These are phyloP conservation scores for Neocrepidodera transversa DNA, from an alignment of 2,888 invertebrate species.

Conservation along the genomic window DNA sequence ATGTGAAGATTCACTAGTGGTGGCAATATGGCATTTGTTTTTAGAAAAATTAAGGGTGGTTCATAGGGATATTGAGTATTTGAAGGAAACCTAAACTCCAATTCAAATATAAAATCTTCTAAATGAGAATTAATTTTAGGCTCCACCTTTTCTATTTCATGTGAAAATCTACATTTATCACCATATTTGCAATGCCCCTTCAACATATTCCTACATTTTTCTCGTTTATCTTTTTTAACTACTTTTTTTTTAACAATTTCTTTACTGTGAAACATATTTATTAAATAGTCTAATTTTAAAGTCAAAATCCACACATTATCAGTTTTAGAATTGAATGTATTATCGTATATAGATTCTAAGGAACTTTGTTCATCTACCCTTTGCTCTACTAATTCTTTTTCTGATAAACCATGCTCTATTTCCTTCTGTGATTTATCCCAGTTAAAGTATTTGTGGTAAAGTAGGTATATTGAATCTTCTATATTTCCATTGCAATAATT, in stretches of 20 bases:
- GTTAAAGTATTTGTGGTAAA: constrained; percentile 76
- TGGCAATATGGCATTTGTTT: constrained; percentile 70
- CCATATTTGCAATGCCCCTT: constrained; percentile 75
- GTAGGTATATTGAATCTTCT: constrained; percentile 74
- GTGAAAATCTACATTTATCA: constrained; percentile 76
- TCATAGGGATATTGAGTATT: constrained; percentile 77
- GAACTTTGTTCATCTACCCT: constrained; percentile 76
- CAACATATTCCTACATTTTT: constrained; percentile 70
- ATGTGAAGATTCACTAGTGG: constrained; percentile 71
- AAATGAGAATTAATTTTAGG: constrained; percentile 55
- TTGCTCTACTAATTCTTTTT: constrained; percentile 68
- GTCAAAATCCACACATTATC: constrained; percentile 76
- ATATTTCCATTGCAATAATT: constrained; percentile 71
- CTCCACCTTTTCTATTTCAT: constrained; percentile 63
- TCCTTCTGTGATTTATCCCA: constrained; percentile 48
- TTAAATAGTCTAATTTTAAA: constrained; percentile 72
- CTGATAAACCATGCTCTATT: constrained; percentile 59
- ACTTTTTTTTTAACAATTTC: constrained; percentile 56
- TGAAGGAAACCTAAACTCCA: constrained; percentile 78
- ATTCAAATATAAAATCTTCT: constrained; percentile 64
- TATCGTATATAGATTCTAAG: constrained; percentile 79
- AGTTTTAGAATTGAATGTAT: constrained; percentile 72
- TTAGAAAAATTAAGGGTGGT: constrained; percentile 74
- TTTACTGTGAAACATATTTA: constrained; percentile 60
- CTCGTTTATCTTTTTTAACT: constrained; percentile 61